Conservation (phyloP, 2,888 invertebrate species). For the Drosophila paranaensis region DNA sequence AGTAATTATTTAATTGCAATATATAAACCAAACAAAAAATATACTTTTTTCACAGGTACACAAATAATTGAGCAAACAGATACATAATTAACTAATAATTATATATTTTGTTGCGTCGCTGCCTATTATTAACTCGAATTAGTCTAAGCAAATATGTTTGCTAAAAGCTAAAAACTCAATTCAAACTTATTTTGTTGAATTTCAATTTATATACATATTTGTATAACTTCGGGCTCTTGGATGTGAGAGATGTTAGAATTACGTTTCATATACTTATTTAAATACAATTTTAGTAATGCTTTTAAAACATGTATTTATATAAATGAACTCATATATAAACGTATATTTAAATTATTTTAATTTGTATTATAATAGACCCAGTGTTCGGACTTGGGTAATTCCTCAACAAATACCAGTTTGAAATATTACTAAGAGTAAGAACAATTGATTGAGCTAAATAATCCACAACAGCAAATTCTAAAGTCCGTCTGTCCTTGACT, state of each 20-base stretch:
- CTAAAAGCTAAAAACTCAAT: neutral
- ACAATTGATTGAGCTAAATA: constrained; percentile 6
- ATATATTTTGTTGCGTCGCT: neutral
- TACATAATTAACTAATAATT: neutral
- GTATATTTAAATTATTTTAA: neutral
- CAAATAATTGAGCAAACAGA: neutral
- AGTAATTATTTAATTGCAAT: neutral
- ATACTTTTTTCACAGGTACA: neutral
- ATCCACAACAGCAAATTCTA: neutral
- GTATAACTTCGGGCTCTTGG: too few species aligned
- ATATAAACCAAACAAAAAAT: neutral
- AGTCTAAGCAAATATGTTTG: neutral
- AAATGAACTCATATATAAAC: neutral
- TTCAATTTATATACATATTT: neutral
- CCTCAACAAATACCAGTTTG: neutral
- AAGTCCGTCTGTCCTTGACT: constrained; percentile 33
- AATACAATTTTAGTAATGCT: neutral
- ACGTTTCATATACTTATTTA: too few species aligned
- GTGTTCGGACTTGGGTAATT: neutral
- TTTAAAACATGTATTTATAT: neutral
- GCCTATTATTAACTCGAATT: neutral
- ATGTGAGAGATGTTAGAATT: too few species aligned
- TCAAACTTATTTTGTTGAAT: neutral
- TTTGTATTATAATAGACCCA: constrained; percentile 1
- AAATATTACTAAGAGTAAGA: neutral